A percentile compares a stretch with the other conserved stretches of the same genome.
Evolutionary conservation across 2,113 vertebrate species (phyloP).

Genomic region (Tenrec ecaudatus): DNA sequence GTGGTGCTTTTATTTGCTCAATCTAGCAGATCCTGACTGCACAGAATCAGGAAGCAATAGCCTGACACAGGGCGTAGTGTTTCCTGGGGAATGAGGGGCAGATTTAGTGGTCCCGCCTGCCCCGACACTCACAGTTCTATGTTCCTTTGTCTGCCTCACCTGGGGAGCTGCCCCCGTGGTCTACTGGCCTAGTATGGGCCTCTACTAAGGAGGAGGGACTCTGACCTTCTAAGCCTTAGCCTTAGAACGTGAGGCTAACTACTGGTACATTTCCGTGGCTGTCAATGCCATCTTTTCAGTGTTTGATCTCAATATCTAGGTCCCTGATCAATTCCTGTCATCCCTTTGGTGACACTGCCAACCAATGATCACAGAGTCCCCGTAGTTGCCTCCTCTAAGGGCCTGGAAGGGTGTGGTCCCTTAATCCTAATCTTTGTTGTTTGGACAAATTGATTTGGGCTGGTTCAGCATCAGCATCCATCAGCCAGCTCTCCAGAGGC

Average conservation of each 20-base stretch:
- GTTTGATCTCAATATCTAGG: neutral
- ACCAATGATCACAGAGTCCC: too few relatives aligned
- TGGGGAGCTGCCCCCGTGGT: neutral
- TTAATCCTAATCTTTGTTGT: neutral
- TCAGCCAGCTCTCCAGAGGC: too few relatives aligned
- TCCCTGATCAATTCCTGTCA: neutral
- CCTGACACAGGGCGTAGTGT: too few relatives aligned
- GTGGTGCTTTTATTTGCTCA: neutral
- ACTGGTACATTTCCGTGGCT: neutral
- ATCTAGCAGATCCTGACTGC: neutral
- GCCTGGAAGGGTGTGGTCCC: fast-evolving
- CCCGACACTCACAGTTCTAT: too few relatives aligned
- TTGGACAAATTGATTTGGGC: neutral
- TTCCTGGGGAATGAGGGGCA: neutral
- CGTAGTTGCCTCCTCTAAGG: neutral
- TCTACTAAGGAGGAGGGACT: neutral
- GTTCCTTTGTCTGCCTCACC: neutral
- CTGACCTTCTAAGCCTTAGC: neutral
- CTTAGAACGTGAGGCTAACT: neutral
- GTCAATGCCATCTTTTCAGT: neutral
- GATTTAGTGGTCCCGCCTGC: neutral
- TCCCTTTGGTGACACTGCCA: neutral
- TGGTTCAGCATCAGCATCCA: fast-evolving
- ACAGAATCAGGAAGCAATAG: neutral
- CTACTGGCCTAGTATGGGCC: fast-evolving